phyloP scores from a whole-genome alignment of 2,888 invertebrate species.

The Micoletzkya japonica region DNA sequence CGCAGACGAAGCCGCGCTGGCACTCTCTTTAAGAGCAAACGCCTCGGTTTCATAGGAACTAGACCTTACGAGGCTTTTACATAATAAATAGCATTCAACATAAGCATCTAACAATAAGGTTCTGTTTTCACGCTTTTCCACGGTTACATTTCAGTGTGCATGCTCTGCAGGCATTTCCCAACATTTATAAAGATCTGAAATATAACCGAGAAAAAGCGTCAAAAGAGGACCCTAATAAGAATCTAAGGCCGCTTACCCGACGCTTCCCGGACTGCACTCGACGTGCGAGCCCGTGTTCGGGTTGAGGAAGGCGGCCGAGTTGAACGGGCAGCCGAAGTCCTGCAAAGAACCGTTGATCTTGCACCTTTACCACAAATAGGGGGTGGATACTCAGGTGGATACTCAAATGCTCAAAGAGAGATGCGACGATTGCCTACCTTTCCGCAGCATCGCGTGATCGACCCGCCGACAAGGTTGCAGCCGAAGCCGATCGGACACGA shows the following conservation, averaged over 20 bases:
- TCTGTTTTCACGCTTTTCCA: too few species aligned
- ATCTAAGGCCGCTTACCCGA: conserved; percentile 32
- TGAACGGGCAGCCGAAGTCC: conserved; percentile 60
- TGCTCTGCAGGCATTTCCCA: too few species aligned
- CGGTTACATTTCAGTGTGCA: too few species aligned
- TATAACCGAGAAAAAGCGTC: too few species aligned
- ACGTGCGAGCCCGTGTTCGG: conserved; percentile 50
- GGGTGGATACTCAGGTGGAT: too few species aligned
- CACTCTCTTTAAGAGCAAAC: conserved; percentile 55
- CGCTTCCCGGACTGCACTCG: conserved; percentile 51
- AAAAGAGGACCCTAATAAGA: too few species aligned
- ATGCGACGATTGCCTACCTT: conserved; percentile 28
- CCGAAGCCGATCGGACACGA: conserved; percentile 60
- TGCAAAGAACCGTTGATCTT: neutral
- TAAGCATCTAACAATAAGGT: too few species aligned
- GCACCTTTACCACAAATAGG: too few species aligned
- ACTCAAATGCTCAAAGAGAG: too few species aligned
- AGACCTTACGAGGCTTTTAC: too few species aligned
- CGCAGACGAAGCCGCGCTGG: conserved; percentile 57
- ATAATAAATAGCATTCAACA: conserved; percentile 6
- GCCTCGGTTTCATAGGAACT: too few species aligned
- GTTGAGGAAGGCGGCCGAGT: conserved; percentile 58
- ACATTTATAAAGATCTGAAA: too few species aligned
- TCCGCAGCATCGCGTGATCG: conserved; percentile 60
- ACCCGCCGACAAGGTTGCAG: conserved; percentile 58